Conservation (phyloP, 2,113 vertebrate species). For the Agelaius phoeniceus region DNA sequence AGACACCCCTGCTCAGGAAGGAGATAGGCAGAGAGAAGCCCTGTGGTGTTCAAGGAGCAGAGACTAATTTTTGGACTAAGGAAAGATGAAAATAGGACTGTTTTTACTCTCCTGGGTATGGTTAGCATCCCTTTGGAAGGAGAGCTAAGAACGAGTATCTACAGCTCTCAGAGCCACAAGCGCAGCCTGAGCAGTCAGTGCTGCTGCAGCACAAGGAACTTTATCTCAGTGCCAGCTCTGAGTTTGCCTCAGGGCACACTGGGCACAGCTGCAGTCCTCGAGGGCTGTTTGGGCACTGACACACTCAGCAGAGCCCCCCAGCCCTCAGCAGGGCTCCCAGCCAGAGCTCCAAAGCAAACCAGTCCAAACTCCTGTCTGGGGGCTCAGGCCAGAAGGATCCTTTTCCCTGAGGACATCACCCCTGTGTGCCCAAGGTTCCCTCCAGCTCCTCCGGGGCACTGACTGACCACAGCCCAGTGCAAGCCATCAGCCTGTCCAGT, state of each 20-base stretch:
- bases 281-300: not conserved
- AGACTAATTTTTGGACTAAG: not conserved
- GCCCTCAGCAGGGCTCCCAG: not conserved
- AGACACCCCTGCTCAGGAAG: not conserved
- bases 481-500: not conserved
- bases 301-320: not conserved
- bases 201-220: not conserved
- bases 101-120: not conserved
- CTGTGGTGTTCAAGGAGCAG: rapidly evolving
- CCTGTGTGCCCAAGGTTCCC: not conserved
- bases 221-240: rapidly evolving
- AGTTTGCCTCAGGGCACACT: not conserved
- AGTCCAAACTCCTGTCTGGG: not conserved
- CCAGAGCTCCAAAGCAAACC: not conserved
- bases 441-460: not conserved
- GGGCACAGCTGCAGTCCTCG: not conserved
- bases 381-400: not conserved
- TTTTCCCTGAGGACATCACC: not conserved
- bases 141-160: rapidly evolving
- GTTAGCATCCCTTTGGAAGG: not conserved
- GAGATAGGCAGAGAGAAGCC: not conserved
- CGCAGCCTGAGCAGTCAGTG: not conserved
- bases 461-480: not conserved
- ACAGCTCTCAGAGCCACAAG: not conserved
- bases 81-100: not conserved